These are phyloP conservation scores for Tragelaphus oryx DNA, from an alignment of 2,797 vertebrate genomes.

Conservation along the genomic window DNA sequence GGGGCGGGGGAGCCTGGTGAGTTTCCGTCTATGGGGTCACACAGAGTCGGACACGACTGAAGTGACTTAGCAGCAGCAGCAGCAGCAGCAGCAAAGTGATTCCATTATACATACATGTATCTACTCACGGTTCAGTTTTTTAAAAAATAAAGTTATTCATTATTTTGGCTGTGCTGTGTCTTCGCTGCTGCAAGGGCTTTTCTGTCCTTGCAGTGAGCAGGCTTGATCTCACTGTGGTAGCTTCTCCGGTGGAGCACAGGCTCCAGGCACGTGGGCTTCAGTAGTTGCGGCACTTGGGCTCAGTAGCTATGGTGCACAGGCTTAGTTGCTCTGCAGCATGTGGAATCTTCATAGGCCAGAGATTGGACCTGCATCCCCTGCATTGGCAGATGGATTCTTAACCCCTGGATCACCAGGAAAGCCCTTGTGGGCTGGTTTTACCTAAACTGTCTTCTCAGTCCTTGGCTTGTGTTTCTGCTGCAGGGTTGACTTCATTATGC, in stretches of 20 bases:
- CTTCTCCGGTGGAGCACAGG: not conserved
- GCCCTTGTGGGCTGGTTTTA: not conserved
- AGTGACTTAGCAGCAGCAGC: too few species aligned
- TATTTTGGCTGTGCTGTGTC: not conserved
- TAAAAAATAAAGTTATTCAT: not conserved
- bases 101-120: not conserved
- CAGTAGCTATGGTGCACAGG: not conserved
- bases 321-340: not conserved
- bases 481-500: not conserved
- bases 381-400: not conserved
- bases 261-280: not conserved
- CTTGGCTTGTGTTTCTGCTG: not conserved
- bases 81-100: not conserved
- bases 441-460: not conserved
- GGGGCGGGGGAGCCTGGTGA: too few species aligned
- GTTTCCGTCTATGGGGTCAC: too few species aligned
- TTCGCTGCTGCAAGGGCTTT: not conserved
- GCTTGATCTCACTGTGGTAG: not conserved
- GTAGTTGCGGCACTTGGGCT: not conserved
- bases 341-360: not conserved
- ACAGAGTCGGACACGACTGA: too few species aligned
- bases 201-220: not conserved
- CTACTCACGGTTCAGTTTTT: not conserved
- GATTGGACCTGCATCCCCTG: accelerated
- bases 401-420: not conserved